A percentile compares a stretch with the other conserved stretches of the same genome.
Conservation (phyloP, 2,888 invertebrate species). For the Nycteola revayana region DNA sequence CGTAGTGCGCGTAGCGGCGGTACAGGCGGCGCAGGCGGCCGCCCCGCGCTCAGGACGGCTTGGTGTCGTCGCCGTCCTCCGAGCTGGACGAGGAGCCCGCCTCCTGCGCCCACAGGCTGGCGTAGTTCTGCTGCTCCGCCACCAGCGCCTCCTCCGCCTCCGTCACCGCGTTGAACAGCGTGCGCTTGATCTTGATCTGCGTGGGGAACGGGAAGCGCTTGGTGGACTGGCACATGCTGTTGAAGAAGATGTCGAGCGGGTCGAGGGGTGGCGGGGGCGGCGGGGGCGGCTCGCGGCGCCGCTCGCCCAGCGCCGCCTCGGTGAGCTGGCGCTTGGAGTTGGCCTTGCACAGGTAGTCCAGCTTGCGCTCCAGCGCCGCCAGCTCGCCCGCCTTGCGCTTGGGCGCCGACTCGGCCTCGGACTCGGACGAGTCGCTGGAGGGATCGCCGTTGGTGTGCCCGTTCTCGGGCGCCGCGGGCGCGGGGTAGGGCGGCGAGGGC, state of each 20-base stretch:
- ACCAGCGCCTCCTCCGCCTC: constrained; percentile 68
- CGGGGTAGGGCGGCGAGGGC: constrained; percentile 33
- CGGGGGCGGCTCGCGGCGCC: constrained; percentile 27
- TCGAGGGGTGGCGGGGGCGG: constrained; percentile 37
- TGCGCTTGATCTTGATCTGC: constrained; percentile 67
- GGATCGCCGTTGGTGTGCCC: constrained; percentile 26
- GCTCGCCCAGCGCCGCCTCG: constrained; percentile 1
- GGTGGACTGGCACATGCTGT: constrained; percentile 73
- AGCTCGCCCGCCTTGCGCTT: constrained; percentile 46
- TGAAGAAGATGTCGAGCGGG: constrained; percentile 72
- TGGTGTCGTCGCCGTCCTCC: constrained; percentile 44
- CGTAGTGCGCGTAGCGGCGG: constrained; percentile 6
- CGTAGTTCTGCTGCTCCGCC: constrained; percentile 69
- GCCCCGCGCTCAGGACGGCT: constrained; percentile 47
- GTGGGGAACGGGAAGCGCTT: constrained; percentile 67
- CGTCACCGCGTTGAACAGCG: constrained; percentile 63
- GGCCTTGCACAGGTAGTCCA: constrained; percentile 56
- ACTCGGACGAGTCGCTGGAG: constrained; percentile 22
- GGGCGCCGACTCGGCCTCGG: constrained; percentile 42
- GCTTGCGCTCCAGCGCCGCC: constrained; percentile 52
- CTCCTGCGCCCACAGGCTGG: constrained; percentile 61
- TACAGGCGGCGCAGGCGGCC: constrained; percentile 18
- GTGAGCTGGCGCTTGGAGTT: neutral
- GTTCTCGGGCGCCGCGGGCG: constrained; percentile 23
- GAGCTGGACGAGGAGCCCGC: constrained; percentile 50